Conservation (phyloP, 2,888 invertebrate species). For the Cryptosula pallasiana region DNA sequence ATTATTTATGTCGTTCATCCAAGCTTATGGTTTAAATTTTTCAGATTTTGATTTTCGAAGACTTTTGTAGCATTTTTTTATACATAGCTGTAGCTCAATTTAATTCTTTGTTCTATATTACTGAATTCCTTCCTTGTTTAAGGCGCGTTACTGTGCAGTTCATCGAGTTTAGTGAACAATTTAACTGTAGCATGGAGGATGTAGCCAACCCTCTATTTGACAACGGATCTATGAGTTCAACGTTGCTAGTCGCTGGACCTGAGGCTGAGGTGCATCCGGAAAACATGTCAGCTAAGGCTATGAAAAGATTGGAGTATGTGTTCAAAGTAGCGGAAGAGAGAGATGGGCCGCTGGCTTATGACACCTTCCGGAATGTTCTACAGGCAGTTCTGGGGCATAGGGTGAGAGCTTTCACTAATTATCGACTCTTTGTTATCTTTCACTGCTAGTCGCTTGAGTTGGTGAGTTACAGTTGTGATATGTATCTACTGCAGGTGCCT, state of each 20-base stretch:
- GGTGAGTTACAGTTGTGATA: too few species aligned
- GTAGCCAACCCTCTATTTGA: conserved; percentile 6
- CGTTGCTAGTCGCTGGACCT: background rate
- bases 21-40: too few species aligned
- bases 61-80: too few species aligned
- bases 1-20: too few species aligned
- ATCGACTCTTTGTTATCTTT: too few species aligned
- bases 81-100: too few species aligned
- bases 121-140: too few species aligned
- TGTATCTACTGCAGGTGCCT: conserved; percentile 5
- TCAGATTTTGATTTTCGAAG: too few species aligned
- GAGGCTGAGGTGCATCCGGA: background rate
- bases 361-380: conserved; percentile 2
- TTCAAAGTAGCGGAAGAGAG: conserved; percentile 24
- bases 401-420: conserved; percentile 10
- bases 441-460: too few species aligned
- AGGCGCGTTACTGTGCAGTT: too few species aligned
- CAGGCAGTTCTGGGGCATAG: conserved; percentile 15
- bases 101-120: too few species aligned
- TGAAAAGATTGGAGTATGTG: conserved; percentile 22
- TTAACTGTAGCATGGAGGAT: background rate
- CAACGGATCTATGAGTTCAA: background rate
- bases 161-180: too few species aligned
- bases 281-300: conserved; percentile 23
- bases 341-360: background rate